Evolutionary conservation across 2,113 vertebrate species (phyloP).

Genomic region (Actinemys pallida): DNA sequence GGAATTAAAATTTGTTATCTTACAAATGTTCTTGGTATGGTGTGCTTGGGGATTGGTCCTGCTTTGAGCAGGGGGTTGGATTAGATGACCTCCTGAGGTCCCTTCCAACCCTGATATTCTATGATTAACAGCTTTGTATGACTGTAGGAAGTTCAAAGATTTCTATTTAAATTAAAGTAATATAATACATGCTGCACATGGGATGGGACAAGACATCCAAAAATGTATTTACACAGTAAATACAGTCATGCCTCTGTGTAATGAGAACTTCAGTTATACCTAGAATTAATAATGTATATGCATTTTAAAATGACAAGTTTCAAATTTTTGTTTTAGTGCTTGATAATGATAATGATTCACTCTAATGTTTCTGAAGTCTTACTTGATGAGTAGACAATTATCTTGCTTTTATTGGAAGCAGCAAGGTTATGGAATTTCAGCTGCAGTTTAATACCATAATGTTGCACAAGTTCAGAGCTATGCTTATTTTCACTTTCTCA

Average conservation of each 20-base stretch:
- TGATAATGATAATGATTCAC: background rate
- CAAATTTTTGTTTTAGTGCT: background rate
- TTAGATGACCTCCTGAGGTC: too few species aligned
- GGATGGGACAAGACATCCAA: background rate
- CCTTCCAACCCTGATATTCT: too few species aligned
- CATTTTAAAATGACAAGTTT: background rate
- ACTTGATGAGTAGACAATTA: background rate
- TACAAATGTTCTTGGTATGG: background rate
- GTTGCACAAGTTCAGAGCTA: background rate
- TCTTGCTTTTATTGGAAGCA: background rate
- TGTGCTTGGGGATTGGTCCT: background rate
- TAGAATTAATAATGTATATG: background rate
- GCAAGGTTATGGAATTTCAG: background rate
- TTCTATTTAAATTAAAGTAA: background rate
- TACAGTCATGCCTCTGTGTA: background rate
- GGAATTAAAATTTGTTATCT: background rate
- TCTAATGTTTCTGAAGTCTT: background rate
- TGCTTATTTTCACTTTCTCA: background rate
- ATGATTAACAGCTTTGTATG: background rate
- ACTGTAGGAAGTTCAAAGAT: rapidly evolving
- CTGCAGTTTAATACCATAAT: background rate
- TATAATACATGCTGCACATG: background rate
- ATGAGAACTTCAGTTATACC: background rate
- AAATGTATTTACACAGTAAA: background rate
- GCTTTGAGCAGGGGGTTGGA: too few species aligned